Evolutionary conservation across 2,888 invertebrate genomes (phyloP), one percentile per base, ranked within the genome.

Genomic region (Chouioia cunea): DNA sequence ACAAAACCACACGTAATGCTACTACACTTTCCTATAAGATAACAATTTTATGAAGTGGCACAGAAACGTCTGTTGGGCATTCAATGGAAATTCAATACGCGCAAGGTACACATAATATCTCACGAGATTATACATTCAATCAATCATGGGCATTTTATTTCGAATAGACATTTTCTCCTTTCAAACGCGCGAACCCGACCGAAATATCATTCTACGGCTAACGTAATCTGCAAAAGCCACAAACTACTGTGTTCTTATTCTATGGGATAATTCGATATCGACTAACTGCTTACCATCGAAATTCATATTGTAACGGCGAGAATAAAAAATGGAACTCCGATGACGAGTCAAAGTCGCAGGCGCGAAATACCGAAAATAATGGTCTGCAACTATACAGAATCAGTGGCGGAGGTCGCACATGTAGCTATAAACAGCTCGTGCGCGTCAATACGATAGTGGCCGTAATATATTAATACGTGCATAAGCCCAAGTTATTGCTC

Each of bases 401-500:
- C 36, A 10, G 36, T 12, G n/a, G n/a, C n/a, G n/a, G n/a, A n/a
- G n/a, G n/a, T n/a, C n/a, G n/a, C n/a, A n/a, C n/a, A n/a, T n/a
- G n/a, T n/a, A 36, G 36, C 36, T 8, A 43, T 43, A 57, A 57
- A 44, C 50, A 50, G 43, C 50, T 65, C 43, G 36, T 58, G 56
- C 53, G 22, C 3, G 53, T 59, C 58, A 53, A 23, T 52, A 44
- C 27, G 22, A 53, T 27, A 36, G 53, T 47, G 43, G 6, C 47
- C 22, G n/a, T 20, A 54, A 47, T 47, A 54, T 47, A 54, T 67
- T 60, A 67, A 67, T 54, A 36, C 27, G 16, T 14, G 47, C 58
- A 20, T 60, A 67, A 67, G 47, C 47, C 18, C 8, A 60, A 67
- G 60, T 60, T 67, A 67, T 60, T 67, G 47, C 59, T 59, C 65